A percentile compares a stretch with the other conserved stretches of the same genome.
These are phyloP conservation scores for Octomys mimax DNA, from an alignment of 2,797 vertebrate genomes.

Conservation along the genomic window DNA sequence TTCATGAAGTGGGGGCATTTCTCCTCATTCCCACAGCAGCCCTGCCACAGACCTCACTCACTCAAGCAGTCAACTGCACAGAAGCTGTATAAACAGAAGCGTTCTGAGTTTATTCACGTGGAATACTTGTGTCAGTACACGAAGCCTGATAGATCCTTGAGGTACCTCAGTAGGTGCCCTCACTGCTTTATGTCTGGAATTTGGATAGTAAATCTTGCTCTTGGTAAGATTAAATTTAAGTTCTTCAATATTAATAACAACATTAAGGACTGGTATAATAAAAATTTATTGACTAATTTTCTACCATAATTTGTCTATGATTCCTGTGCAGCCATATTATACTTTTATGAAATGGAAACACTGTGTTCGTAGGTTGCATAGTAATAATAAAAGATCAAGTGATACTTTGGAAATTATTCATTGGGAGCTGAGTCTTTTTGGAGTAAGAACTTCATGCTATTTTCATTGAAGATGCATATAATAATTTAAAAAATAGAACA, in stretches of 20 bases:
- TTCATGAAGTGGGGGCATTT: background rate
- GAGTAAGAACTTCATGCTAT: constrained; percentile 52
- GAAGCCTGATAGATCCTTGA: background rate
- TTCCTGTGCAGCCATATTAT: constrained; percentile 72
- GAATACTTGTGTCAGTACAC: background rate
- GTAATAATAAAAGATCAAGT: constrained; percentile 66
- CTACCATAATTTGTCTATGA: constrained; percentile 78
- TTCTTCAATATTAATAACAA: constrained; percentile 84
- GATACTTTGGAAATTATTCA: constrained; percentile 68
- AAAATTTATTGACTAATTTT: constrained; percentile 88
- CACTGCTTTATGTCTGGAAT: constrained; percentile 21
- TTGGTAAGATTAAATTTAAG: constrained; percentile 78
- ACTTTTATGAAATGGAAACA: constrained; percentile 83
- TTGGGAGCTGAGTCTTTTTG: constrained; percentile 53
- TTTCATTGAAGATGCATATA: constrained; percentile 32
- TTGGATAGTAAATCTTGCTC: constrained; percentile 81
- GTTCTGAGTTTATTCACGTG: background rate
- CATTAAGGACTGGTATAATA: constrained; percentile 80
- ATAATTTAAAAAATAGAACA: constrained; percentile 62
- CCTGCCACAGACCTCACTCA: background rate
- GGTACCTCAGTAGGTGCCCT: background rate
- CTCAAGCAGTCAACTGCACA: background rate
- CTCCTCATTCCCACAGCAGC: background rate
- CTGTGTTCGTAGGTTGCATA: constrained; percentile 11
- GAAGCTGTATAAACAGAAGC: background rate